Conservation (phyloP, 2,888 invertebrate genomes). For the Baccha elongata region DNA sequence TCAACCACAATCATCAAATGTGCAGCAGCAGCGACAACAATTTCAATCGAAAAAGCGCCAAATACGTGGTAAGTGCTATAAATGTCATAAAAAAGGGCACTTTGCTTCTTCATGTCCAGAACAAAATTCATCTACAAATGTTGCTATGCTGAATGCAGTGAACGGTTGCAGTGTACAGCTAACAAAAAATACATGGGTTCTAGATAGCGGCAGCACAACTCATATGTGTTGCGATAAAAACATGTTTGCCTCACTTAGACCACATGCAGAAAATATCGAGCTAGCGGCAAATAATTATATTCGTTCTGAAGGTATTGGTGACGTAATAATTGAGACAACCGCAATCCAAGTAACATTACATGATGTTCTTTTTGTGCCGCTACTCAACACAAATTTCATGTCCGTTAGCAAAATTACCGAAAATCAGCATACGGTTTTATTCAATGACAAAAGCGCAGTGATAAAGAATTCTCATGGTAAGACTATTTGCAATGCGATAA, state of each 20-base stretch:
- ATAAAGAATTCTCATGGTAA: no score
- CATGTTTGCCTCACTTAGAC: constrained; percentile 18
- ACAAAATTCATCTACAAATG: constrained; percentile 14
- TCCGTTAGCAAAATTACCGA: no score
- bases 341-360: no score
- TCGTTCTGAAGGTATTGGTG: no score
- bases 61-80: constrained; percentile 27
- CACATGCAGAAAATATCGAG: no score
- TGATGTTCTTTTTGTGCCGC: no score
- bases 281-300: no score
- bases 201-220: constrained; percentile 32
- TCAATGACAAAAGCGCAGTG: no score
- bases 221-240: constrained; percentile 40
- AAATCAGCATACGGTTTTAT: no score
- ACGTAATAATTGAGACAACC: no score
- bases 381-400: no score
- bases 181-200: constrained; percentile 10
- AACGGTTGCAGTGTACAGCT: neutral
- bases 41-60: neutral
- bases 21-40: constrained; percentile 1
- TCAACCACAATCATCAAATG: neutral
- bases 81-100: constrained; percentile 31
- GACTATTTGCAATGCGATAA: no score
- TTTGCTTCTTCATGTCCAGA: constrained; percentile 9
- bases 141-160: constrained; percentile 25